Evolutionary conservation across 2,888 invertebrate genomes (phyloP).

Genomic region (Dugesia japonica): DNA sequence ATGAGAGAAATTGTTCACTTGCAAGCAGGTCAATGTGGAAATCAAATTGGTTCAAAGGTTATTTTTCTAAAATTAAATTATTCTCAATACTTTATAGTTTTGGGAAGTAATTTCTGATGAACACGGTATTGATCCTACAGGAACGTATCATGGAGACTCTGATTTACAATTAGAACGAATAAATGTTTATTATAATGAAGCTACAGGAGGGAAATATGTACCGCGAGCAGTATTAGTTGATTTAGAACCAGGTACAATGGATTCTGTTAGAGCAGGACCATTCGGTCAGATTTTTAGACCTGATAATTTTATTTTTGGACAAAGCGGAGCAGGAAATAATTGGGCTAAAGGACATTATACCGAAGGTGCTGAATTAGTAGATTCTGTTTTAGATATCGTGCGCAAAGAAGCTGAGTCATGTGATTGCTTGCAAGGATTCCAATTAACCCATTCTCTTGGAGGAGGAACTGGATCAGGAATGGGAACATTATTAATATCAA

Average conservation of each 20-base stretch:
- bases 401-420: conserved; percentile 66
- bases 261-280: conserved; percentile 74
- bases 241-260: conserved; percentile 84
- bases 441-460: conserved; percentile 54
- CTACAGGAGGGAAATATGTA: conserved; percentile 51
- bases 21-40: too few relatives aligned
- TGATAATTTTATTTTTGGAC: conserved; percentile 76
- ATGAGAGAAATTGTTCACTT: not conserved
- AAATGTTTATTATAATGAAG: too few relatives aligned
- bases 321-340: conserved; percentile 63
- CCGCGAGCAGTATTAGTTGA: conserved; percentile 60
- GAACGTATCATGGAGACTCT: too few relatives aligned
- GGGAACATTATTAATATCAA: conserved; percentile 24
- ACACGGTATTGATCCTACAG: too few relatives aligned
- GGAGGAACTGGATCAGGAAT: conserved; percentile 32
- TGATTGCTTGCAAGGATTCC: conserved; percentile 65
- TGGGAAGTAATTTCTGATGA: too few relatives aligned
- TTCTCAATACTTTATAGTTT: too few relatives aligned
- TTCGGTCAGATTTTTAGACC: conserved; percentile 77
- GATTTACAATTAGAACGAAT: too few relatives aligned
- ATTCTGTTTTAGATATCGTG: conserved; percentile 54
- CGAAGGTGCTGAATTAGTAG: conserved; percentile 59
- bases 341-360: conserved; percentile 83
- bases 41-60: too few relatives aligned
- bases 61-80: too few relatives aligned